Conservation (phyloP, 2,797 vertebrate genomes). For the Discoglossus pictus region DNA sequence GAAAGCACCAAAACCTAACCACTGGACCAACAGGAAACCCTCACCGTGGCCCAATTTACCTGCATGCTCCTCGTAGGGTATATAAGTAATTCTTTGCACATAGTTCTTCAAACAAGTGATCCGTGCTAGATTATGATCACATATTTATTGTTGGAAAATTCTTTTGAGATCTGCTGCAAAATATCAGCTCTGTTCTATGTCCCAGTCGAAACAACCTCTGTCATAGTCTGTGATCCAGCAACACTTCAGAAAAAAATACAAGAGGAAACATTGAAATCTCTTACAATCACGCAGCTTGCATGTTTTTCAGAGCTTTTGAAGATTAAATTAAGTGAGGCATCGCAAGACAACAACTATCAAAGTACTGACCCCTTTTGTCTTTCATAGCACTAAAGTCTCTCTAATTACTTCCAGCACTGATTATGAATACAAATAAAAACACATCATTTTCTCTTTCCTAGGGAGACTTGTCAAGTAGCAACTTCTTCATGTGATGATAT, state of each 20-base stretch:
- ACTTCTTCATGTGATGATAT: constrained; percentile 11
- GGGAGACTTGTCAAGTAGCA: constrained; percentile 35
- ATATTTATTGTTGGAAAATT: constrained; percentile 8
- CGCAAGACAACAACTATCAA: constrained; percentile 35
- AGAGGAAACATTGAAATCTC: constrained; percentile 22
- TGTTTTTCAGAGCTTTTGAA: constrained; percentile 13
- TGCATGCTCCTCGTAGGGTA: neutral
- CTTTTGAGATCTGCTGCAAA: constrained; percentile 13
- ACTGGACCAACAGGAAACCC: too few relatives aligned
- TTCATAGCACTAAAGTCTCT: constrained; percentile 27
- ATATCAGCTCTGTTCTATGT: neutral
- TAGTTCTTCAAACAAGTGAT: neutral
- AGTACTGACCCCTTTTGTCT: constrained; percentile 46
- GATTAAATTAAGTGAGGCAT: constrained; percentile 34
- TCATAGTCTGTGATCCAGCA: constrained; percentile 23
- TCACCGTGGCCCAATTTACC: too few relatives aligned
- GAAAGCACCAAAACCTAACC: too few relatives aligned
- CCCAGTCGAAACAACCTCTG: constrained; percentile 19
- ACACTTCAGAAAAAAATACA: constrained; percentile 18
- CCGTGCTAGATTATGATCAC: constrained; percentile 6
- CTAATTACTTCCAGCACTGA: constrained; percentile 37
- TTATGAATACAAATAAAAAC: constrained; percentile 40
- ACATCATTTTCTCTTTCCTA: constrained; percentile 29
- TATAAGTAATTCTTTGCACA: neutral
- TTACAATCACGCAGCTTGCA: constrained; percentile 20